Evolutionary conservation across 2,113 vertebrate genomes (phyloP).

Genomic region (Lepus timidus): DNA sequence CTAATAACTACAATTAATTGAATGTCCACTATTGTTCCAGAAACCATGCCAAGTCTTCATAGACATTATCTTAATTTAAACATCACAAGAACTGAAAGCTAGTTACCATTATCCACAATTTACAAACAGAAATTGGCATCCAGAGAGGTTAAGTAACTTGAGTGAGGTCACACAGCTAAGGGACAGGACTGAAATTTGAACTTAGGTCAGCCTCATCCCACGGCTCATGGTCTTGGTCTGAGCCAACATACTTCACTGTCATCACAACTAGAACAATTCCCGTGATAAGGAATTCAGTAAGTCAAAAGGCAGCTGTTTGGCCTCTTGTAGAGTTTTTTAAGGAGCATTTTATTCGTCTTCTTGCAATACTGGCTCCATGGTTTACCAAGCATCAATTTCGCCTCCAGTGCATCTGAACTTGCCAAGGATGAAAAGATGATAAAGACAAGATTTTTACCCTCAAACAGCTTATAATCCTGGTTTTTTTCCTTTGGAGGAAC

Average conservation of each 20-base stretch:
- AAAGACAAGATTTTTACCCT: not conserved
- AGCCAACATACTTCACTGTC: not conserved
- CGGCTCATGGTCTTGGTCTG: not conserved
- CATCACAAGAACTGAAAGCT: slow-evolving; percentile 10
- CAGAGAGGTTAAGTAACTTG: slow-evolving; percentile 27
- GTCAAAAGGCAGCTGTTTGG: slow-evolving; percentile 34
- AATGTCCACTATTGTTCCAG: slow-evolving; percentile 26
- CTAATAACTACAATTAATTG: slow-evolving; percentile 44
- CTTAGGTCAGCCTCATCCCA: not conserved
- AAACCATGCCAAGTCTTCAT: not conserved
- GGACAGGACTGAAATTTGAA: slow-evolving; percentile 36
- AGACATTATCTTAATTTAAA: slow-evolving; percentile 48
- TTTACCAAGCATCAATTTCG: not conserved
- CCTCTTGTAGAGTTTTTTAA: not conserved
- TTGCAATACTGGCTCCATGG: not conserved
- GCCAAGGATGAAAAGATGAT: not conserved
- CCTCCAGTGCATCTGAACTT: not conserved
- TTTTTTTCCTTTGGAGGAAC: not conserved
- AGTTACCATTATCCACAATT: not conserved
- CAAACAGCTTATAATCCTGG: slow-evolving; percentile 15
- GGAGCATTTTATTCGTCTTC: not conserved
- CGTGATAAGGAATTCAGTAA: not conserved
- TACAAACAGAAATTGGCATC: slow-evolving; percentile 36
- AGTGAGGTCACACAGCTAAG: slow-evolving; percentile 41
- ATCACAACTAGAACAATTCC: slow-evolving; percentile 23